Conservation (phyloP, 2,113 vertebrate species). For the Hemiprocne comata region DNA sequence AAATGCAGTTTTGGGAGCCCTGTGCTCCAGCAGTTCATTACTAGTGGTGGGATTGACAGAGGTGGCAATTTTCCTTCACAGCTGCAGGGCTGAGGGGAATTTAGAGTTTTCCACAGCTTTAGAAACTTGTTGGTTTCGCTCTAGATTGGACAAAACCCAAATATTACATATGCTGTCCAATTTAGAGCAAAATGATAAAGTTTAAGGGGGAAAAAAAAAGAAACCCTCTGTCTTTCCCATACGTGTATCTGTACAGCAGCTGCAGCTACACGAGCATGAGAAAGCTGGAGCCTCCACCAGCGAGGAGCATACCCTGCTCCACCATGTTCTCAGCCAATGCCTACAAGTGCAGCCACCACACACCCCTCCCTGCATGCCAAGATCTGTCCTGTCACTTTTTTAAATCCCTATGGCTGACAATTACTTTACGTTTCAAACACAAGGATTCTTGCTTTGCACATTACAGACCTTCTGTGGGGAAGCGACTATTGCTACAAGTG, state of each 20-base stretch:
- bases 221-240: background rate
- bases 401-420: background rate
- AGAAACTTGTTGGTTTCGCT: conserved; percentile 13
- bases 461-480: background rate
- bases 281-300: background rate
- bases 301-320: background rate
- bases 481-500: background rate
- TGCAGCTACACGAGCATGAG: background rate
- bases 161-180: conserved; percentile 36
- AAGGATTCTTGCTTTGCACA: background rate
- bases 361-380: rapidly evolving
- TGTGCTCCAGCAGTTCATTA: conserved; percentile 59
- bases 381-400: background rate
- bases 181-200: conserved; percentile 28
- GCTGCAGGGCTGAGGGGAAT: conserved; percentile 51
- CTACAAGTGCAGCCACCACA: rapidly evolving
- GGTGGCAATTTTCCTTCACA: conserved; percentile 33
- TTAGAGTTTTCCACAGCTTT: conserved; percentile 39
- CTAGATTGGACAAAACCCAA: conserved; percentile 49
- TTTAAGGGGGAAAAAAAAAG: background rate
- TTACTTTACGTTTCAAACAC: background rate
- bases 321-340: background rate
- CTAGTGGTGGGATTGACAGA: conserved; percentile 20
- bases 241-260: background rate
- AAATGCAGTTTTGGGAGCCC: conserved; percentile 46